These are phyloP conservation scores for Seriola dumerili DNA, from an alignment of 2,113 vertebrate genomes.

Conservation along the genomic window DNA sequence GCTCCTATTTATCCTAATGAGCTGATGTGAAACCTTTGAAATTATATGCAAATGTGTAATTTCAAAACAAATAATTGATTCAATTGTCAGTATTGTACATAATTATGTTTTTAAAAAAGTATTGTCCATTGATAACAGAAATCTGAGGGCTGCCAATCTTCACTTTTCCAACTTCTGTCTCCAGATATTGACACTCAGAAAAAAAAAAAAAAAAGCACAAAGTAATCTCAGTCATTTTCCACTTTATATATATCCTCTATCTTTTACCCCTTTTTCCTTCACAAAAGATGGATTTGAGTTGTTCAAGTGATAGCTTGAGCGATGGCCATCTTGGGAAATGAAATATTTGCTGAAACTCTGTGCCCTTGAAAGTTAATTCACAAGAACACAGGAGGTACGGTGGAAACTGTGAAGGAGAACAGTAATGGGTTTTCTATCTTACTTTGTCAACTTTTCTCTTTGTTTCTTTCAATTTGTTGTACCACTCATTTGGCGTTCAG, in stretches of 20 bases:
- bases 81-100: not conserved
- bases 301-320: slow-evolving; percentile 74
- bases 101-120: slow-evolving; percentile 14
- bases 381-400: slow-evolving; percentile 65
- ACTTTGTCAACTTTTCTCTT: slow-evolving; percentile 45
- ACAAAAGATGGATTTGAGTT: slow-evolving; percentile 76
- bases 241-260: slow-evolving; percentile 66
- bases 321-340: slow-evolving; percentile 80
- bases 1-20: slow-evolving; percentile 41
- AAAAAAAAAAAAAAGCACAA: slow-evolving; percentile 55
- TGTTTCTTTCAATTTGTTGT: slow-evolving; percentile 34
- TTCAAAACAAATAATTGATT: slow-evolving; percentile 26
- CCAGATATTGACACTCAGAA: slow-evolving; percentile 64
- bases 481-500: slow-evolving; percentile 7
- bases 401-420: slow-evolving; percentile 38
- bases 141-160: slow-evolving; percentile 47
- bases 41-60: slow-evolving; percentile 42
- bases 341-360: slow-evolving; percentile 80
- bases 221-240: slow-evolving; percentile 74
- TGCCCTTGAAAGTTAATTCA: slow-evolving; percentile 82
- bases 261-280: slow-evolving; percentile 49
- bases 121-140: slow-evolving; percentile 45
- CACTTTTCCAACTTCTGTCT: slow-evolving; percentile 52
- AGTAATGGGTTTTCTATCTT: slow-evolving; percentile 67
- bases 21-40: slow-evolving; percentile 49